A percentile compares a stretch with the other conserved stretches of the same genome.
These are phyloP conservation scores for human (Homo sapiens) DNA, from an alignment of 2,113 vertebrate species.

Conservation along the genomic window GRCh38 chr15:41287001-41287500, in stretches of 20 bases:
- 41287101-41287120: background rate
- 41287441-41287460: background rate
- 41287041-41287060: background rate
- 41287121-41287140: background rate
- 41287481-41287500: background rate
- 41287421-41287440: background rate
- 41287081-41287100: background rate
- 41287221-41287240: background rate
- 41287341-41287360: background rate
- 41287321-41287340: background rate
- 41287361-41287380: background rate
- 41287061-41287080: background rate
- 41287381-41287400: background rate
- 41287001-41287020: background rate
- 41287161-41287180: too few relatives aligned
- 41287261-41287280: background rate
- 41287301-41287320: background rate
- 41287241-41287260: background rate
- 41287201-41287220: background rate
- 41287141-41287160: background rate
- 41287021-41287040: background rate
- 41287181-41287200: background rate
- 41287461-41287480: background rate
- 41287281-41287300: background rate
- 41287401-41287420: background rate